Percentiles rank a stretch among this genome's conserved stretches.
Evolutionary conservation across 1,140 invertebrate species (phyloP).

Genomic region (Chionoecetes opilio): DNA sequence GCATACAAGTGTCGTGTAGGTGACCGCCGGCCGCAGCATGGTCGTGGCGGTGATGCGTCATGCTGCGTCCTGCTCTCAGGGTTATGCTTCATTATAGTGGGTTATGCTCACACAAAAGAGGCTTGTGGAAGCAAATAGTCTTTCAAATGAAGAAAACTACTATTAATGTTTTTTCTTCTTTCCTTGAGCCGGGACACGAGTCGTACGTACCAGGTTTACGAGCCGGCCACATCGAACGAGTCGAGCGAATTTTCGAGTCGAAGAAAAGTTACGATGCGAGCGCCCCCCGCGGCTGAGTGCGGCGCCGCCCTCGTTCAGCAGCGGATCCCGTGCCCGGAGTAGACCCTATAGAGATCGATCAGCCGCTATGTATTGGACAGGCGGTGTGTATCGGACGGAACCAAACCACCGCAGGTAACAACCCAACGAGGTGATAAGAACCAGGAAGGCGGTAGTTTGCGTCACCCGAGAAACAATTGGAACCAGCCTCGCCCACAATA

Average conservation of each 20-base stretch:
- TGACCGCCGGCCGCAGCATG: conserved; percentile 1
- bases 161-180: not conserved
- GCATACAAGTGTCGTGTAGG: conserved; percentile 7
- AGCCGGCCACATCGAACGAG: not conserved
- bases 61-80: not conserved
- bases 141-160: not conserved
- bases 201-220: not conserved
- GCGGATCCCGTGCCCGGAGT: conserved; percentile 31
- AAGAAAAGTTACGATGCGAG: conserved; percentile 28
- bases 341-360: conserved; percentile 32
- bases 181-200: not conserved
- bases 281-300: conserved; percentile 21
- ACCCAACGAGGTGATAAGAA: conserved; percentile 50
- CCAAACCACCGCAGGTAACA: conserved; percentile 58
- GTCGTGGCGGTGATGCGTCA: not conserved
- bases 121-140: not conserved
- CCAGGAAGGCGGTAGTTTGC: conserved; percentile 50
- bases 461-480: conserved; percentile 53
- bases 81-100: too few species aligned
- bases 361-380: conserved; percentile 39
- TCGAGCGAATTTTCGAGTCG: conserved; percentile 14
- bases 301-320: conserved; percentile 12
- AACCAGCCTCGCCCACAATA: conserved; percentile 29
- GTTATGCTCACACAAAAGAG: too few species aligned
- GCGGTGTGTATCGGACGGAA: conserved; percentile 41